phyloP scores from a whole-genome alignment of 2,797 vertebrate species.

The Allenopithecus nigroviridis region DNA sequence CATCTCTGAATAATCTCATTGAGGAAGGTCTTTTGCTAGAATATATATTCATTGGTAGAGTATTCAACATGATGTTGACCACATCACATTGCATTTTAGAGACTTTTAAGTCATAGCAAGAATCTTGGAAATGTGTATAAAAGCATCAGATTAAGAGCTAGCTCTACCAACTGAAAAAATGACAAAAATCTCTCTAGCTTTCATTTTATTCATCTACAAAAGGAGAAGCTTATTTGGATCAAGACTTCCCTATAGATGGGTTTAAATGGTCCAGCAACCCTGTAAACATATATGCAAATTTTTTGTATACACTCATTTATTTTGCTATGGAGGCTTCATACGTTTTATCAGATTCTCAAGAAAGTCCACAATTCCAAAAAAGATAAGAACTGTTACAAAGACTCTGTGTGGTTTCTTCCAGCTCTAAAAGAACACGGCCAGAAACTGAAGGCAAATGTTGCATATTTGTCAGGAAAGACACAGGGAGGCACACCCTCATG shows the following conservation, averaged over 20 bases:
- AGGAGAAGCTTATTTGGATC: neutral
- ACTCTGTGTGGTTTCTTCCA: neutral
- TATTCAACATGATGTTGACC: neutral
- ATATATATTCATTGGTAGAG: neutral
- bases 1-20: neutral
- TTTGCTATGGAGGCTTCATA: neutral
- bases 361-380: neutral
- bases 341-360: neutral
- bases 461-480: neutral
- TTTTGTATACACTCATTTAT: neutral
- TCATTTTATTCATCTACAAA: neutral
- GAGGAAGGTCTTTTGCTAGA: neutral
- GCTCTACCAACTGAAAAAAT: neutral
- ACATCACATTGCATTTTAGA: neutral
- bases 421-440: neutral
- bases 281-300: neutral
- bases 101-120: neutral
- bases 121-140: neutral
- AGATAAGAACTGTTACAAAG: neutral
- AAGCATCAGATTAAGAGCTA: neutral
- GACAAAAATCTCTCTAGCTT: neutral
- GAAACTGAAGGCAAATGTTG: neutral
- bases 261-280: neutral
- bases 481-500: rapidly evolving
- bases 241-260: neutral